These are phyloP conservation scores for Myopa testacea DNA, from an alignment of 2,888 invertebrate species.

Conservation along the genomic window DNA sequence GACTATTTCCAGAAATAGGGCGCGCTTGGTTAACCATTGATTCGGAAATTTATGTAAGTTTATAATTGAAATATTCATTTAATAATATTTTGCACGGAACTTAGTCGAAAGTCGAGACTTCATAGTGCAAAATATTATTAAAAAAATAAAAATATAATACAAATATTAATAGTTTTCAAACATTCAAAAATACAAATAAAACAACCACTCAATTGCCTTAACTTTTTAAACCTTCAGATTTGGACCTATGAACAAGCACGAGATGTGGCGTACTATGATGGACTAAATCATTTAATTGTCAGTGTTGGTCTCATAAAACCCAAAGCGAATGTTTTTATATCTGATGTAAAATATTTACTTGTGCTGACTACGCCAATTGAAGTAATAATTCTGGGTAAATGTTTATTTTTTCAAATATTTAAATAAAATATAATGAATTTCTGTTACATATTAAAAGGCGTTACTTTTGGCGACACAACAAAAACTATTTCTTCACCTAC, in stretches of 20 bases:
- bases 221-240: slow-evolving; percentile 52
- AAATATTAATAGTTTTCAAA: background rate
- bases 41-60: slow-evolving; percentile 89
- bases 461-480: slow-evolving; percentile 63
- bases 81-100: no score
- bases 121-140: background rate
- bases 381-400: slow-evolving; percentile 74
- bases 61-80: background rate
- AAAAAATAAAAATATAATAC: background rate
- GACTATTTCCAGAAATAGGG: slow-evolving; percentile 94
- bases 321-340: slow-evolving; percentile 88
- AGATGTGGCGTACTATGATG: slow-evolving; percentile 97
- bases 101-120: no score
- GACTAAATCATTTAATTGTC: slow-evolving; percentile 92
- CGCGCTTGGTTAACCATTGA: slow-evolving; percentile 98
- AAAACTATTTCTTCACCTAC: slow-evolving; percentile 58
- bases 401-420: background rate
- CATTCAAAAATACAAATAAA: no score
- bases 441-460: slow-evolving; percentile 51
- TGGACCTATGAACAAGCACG: slow-evolving; percentile 97
- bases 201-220: no score
- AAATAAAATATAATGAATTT: slow-evolving; percentile 7
- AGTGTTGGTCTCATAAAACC: slow-evolving; percentile 92
- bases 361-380: slow-evolving; percentile 95
- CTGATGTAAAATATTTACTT: slow-evolving; percentile 89